Conservation (phyloP, 2,113 vertebrate species). For the Tenrec ecaudatus region DNA sequence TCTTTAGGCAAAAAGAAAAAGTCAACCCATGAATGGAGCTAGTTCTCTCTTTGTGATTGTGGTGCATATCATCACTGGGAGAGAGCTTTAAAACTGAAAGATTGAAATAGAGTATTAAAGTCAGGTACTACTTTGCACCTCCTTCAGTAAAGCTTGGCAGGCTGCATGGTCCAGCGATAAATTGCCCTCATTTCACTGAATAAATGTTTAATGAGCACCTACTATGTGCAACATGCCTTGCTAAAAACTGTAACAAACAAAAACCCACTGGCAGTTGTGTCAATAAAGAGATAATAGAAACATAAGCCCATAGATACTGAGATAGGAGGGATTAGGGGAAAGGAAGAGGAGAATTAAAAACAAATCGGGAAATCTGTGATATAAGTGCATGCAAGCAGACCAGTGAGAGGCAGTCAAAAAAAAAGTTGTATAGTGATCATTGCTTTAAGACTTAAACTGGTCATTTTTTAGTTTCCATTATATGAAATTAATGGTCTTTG, state of each 20-base stretch:
- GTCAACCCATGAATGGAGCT: slow-evolving; percentile 39
- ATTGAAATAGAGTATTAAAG: slow-evolving; percentile 43
- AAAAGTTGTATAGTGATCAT: neutral
- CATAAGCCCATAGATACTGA: neutral
- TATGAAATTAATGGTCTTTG: neutral
- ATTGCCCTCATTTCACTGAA: neutral
- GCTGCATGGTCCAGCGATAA: neutral
- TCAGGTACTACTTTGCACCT: slow-evolving; percentile 17
- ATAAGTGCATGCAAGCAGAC: neutral
- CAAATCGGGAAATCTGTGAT: neutral
- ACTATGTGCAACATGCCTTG: neutral
- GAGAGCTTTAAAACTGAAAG: neutral
- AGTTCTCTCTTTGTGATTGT: slow-evolving; percentile 16
- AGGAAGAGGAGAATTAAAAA: neutral
- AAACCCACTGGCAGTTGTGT: neutral
- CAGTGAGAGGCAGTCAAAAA: neutral
- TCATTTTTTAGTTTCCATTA: neutral
- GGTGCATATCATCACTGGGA: neutral
- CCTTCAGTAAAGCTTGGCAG: neutral
- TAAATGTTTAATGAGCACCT: slow-evolving; percentile 20
- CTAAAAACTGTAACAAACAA: neutral
- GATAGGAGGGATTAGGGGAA: neutral
- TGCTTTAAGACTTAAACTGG: neutral
- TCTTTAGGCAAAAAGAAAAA: slow-evolving; percentile 46
- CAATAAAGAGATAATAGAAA: neutral